Evolutionary conservation across 2,888 invertebrate species (phyloP).

Genomic region (Malthinus seriepunctatus): DNA sequence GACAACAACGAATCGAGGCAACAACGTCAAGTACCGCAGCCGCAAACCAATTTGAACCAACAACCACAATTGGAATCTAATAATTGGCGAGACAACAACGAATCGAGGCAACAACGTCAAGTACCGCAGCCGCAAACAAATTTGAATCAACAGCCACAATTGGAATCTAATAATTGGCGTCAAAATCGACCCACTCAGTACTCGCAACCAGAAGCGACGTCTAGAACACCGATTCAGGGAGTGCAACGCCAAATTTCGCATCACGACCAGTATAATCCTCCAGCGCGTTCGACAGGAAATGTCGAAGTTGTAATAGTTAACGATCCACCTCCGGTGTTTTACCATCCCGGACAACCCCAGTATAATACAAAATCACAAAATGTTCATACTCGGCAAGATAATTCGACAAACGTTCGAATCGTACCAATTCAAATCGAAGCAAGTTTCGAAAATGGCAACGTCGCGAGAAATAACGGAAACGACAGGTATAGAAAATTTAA

Average conservation of each 20-base stretch:
- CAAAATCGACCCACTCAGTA: conserved; percentile 37
- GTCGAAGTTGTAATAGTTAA: conserved; percentile 45
- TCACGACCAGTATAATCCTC: conserved; percentile 3
- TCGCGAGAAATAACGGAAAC: background rate
- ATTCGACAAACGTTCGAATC: conserved; percentile 55
- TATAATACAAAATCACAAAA: background rate
- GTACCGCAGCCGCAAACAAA: conserved; percentile 34
- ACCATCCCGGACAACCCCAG: conserved; percentile 43
- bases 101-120: conserved; percentile 20
- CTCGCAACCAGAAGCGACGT: background rate
- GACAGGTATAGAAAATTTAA: too few relatives aligned
- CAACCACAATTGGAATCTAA: conserved; percentile 34
- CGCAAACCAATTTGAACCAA: conserved; percentile 4
- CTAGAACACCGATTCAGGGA: background rate
- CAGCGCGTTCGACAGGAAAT: conserved; percentile 4
- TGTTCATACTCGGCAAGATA: conserved; percentile 36
- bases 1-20: conserved; percentile 23
- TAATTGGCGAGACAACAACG: conserved; percentile 32
- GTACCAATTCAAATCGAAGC: conserved; percentile 72
- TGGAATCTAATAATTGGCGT: conserved; percentile 36
- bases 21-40: conserved; percentile 34
- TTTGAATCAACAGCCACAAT: conserved; percentile 31
- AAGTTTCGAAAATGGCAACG: conserved; percentile 25
- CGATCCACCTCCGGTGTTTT: conserved; percentile 46
- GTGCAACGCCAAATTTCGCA: conserved; percentile 16